Evolutionary conservation across 2,888 invertebrate genomes (phyloP), one percentile per base, ranked within the genome.

Genomic region (Lithophane ornitopus): DNA sequence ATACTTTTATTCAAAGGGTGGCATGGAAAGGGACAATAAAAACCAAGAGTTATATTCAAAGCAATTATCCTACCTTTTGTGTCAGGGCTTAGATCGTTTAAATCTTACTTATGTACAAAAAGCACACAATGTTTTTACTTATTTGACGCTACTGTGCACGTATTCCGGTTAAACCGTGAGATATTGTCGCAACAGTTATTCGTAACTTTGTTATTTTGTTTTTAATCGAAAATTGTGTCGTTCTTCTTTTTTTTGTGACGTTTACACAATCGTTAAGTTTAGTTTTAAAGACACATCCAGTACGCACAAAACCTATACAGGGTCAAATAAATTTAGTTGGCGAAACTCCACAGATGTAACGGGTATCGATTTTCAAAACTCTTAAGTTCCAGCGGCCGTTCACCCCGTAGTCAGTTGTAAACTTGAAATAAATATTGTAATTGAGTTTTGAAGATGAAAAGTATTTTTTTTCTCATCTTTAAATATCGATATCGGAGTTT

Each of bases 21-120:
- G 80, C 80, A 81, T 80, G 80, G 58, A 39, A 81, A 68, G 3
- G 44, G 63, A 70, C 46, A 76, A 70, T 80, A 76, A 81, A 70
- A 70, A 58, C 16, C 22, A 68, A 76, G 81, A 80, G 58, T 81
- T 68, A 68, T 58, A 67, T 81, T 28, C 67, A 34, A 54, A 80
- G 46, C 39, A 68, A 74, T 80, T 71, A 76, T 77, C 59, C 41
- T 69, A 61, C 77, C 63, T 59, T 76, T 71, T 77, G 54, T 59
- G 68, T 61, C 68, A 65, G 71, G 56, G 72, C 22, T 77, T 44
- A 65, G 26, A 79, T 72, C 77, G 58, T 79, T 77, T 79, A 19
- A 56, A n/a, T 56, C 49, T 79, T 58, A 81, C 66, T 76, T 76
- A 81, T 76, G 68, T 61, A 52, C 59, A 41, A 69, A 68, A 69